These are phyloP conservation scores for Ctenopoma multispine DNA, from an alignment of 2,797 vertebrate genomes.

Conservation along the genomic window DNA sequence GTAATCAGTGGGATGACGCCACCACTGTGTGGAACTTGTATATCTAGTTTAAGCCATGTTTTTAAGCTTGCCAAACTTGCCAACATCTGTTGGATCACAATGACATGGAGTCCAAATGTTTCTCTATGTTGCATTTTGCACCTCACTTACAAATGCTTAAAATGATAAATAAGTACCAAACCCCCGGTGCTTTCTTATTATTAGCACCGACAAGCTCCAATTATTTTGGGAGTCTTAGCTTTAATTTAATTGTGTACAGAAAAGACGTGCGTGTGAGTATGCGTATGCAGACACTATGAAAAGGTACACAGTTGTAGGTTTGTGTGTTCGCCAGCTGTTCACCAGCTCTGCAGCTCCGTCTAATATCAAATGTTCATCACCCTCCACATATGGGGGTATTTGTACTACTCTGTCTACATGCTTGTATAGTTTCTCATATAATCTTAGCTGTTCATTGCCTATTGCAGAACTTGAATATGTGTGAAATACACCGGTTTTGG, in stretches of 20 bases:
- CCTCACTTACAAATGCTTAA: too few relatives aligned
- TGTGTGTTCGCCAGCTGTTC: constrained; percentile 45
- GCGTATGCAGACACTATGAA: background rate
- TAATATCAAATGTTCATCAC: constrained; percentile 5
- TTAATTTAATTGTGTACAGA: too few relatives aligned
- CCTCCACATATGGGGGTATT: constrained; percentile 29
- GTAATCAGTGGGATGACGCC: background rate
- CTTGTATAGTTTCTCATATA: too few relatives aligned
- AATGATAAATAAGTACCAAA: too few relatives aligned
- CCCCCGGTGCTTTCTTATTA: too few relatives aligned
- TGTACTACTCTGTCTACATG: background rate
- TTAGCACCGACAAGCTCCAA: too few relatives aligned
- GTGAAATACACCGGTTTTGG: background rate
- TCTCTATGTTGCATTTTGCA: too few relatives aligned
- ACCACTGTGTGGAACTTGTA: background rate
- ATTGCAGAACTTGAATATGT: background rate
- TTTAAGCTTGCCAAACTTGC: too few relatives aligned
- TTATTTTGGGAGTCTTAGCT: too few relatives aligned
- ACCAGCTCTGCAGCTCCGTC: background rate
- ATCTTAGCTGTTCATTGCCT: background rate
- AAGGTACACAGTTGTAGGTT: constrained; percentile 27
- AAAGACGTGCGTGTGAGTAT: background rate
- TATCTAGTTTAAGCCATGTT: background rate
- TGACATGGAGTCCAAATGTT: too few relatives aligned
- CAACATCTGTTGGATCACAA: too few relatives aligned